Evolutionary conservation across 1,140 invertebrate species (phyloP), one percentile per base, ranked within the genome.

Genomic region (Coelopa frigida): DNA sequence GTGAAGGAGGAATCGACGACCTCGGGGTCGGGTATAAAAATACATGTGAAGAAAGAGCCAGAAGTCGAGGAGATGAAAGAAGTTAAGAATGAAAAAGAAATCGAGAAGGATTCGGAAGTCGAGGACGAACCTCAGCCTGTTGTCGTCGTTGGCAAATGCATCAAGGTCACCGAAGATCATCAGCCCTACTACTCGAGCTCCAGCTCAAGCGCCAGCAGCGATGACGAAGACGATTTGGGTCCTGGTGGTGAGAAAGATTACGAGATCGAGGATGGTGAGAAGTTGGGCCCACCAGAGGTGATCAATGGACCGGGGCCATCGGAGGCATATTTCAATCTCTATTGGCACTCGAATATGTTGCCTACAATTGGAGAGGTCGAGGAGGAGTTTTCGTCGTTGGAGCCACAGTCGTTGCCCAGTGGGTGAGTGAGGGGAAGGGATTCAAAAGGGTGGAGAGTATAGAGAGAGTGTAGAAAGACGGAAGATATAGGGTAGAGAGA

Each of bases 331-430:
- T 70, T 69, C 46, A 69, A 70, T 39, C 55, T 62, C 39, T 65
- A 65, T 46, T 70, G 67, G 67, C 64, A 61, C 43, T 61, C 66
- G 12, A 70, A 67, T 52, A 63, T 73, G 61, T 53, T 82, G 39
- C 79, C 80, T 20, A 82, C 80, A 27, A 82, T 82, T 52, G 79
- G 80, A 0, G 80, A 82, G 62, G 72, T 79, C 24, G 81, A 82
- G 56, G 80, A 83, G 61, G 77, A 76, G 49, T 59, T 63, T 42
- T 68, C 65, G 21, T 70, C 67, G 1, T 46, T 68, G 41, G 64
- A 68, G 23, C 54, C 55, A 5, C 65, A 64, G 35, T 65, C 65
- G 5, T 21, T 68, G 26, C 52, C 58, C 12, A 65, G 61, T 54
- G 64, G 65, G 65, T 68, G 23, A 65, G 63, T 54, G n/a, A n/a